Percentiles rank a stretch among this genome's conserved stretches.
These are phyloP conservation scores for Diglossa cyanea DNA, from an alignment of 2,797 vertebrate species.

Conservation along the genomic window DNA sequence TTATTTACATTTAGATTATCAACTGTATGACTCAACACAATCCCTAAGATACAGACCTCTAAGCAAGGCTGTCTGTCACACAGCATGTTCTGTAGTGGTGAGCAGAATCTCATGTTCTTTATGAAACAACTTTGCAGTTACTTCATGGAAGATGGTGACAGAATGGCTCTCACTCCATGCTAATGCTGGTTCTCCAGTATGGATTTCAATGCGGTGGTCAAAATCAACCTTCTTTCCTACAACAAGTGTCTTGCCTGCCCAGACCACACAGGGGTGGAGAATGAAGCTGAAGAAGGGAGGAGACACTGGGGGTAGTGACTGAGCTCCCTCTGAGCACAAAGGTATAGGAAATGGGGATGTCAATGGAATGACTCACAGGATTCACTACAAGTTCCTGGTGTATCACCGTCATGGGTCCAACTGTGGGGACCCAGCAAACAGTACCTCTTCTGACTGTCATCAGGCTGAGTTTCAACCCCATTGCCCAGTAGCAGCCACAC, in stretches of 20 bases:
- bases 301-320: background rate
- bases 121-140: background rate
- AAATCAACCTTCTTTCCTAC: background rate
- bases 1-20: conserved; percentile 6
- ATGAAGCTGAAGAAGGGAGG: background rate
- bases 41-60: background rate
- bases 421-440: background rate
- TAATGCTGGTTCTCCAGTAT: background rate
- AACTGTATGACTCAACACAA: background rate
- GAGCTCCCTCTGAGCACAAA: background rate
- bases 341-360: background rate
- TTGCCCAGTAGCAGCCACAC: fast-evolving
- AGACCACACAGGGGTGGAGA: background rate
- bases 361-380: background rate
- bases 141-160: background rate
- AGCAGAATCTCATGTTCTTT: background rate
- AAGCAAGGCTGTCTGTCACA: background rate
- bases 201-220: background rate
- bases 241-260: background rate
- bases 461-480: background rate
- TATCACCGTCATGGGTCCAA: background rate
- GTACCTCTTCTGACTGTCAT: background rate
- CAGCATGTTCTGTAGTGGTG: background rate
- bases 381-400: background rate
- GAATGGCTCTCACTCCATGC: background rate